phyloP scores from a whole-genome alignment of 2,797 vertebrate species.

The Galagoides demidoff region DNA sequence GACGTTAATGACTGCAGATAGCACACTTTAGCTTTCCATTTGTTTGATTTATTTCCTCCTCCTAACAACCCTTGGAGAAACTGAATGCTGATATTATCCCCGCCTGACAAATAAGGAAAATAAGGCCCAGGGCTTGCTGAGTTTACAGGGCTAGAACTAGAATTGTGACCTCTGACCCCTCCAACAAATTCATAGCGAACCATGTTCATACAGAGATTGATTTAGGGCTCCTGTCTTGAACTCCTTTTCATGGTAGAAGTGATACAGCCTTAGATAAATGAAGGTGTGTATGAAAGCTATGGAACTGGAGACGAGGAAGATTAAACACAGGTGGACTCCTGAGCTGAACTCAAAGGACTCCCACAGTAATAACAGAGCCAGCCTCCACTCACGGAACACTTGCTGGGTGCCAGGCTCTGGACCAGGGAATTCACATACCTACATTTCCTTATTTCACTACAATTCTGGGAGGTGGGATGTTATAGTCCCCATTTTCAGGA shows the following conservation, averaged over 20 bases:
- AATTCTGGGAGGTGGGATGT: background rate
- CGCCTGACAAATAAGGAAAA: constrained; percentile 37
- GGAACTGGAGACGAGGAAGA: background rate
- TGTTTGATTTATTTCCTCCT: background rate
- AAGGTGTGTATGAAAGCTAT: background rate
- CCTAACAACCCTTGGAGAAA: constrained; percentile 32
- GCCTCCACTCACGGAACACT: background rate
- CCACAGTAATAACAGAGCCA: background rate
- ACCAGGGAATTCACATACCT: background rate
- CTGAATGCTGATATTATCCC: background rate
- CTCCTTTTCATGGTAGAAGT: background rate
- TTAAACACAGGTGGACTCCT: background rate
- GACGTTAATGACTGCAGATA: background rate
- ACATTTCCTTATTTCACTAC: background rate
- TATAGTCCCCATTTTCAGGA: background rate
- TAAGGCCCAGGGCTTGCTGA: background rate
- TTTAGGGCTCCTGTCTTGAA: background rate
- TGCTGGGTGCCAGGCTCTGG: background rate
- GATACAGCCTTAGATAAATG: background rate
- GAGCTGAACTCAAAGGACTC: constrained; percentile 4
- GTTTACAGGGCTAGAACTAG: background rate
- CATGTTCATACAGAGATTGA: background rate
- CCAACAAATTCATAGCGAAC: background rate
- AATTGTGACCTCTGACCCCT: background rate
- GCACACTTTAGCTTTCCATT: background rate